Base-by-base conservation (phyloP, 2,797 vertebrate genomes). In the Onychomys arenicola region DNA sequence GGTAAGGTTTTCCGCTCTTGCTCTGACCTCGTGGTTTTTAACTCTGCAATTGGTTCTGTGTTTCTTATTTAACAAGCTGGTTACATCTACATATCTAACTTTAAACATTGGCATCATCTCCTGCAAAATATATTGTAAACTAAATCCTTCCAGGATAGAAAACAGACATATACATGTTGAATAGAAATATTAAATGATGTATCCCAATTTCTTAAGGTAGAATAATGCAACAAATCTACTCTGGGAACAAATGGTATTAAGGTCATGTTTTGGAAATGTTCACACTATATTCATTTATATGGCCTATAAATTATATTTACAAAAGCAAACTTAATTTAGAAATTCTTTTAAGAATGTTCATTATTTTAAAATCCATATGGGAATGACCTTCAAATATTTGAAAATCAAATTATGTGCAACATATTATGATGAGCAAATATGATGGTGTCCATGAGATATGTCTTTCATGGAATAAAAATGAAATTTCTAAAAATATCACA, bases 331-430 rank as follows among this genome's bases (percentile, higher is more conserved):
- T 25, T 27, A 61, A 93, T 81, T 94, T 65, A 89, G n/a, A 94
- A 95, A 57, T 29, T 67, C 2, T 21, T 90, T 96, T 93, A n/a
- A 6, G 91, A 81, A 71, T 67, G 6, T 2, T 91, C 78, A 96
- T 94, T 94, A 80, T 81, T 97, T 91, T 80, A 83, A 29, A 69
- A 65, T 95, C 93, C 19, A 5, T 67, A 92, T 87, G 89, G 25
- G 13, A 55, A 57, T 94, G 69, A 89, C 69, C 40, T 83, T 94
- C 23, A 69, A 34, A n/a, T 73, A 84, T 87, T 65, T 93, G 63
- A 63, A 96, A 96, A 91, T 87, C 61, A 80, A 94, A 86, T 89
- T 81, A 80, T 49, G 43, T 75, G 55, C 19, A 96, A 87, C 17
- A 84, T 7, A 61, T 57, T 40, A n/a, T n/a, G 7, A 55, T 77